Conservation (phyloP, 2,888 invertebrate species). For the Apotomis turbidana region DNA sequence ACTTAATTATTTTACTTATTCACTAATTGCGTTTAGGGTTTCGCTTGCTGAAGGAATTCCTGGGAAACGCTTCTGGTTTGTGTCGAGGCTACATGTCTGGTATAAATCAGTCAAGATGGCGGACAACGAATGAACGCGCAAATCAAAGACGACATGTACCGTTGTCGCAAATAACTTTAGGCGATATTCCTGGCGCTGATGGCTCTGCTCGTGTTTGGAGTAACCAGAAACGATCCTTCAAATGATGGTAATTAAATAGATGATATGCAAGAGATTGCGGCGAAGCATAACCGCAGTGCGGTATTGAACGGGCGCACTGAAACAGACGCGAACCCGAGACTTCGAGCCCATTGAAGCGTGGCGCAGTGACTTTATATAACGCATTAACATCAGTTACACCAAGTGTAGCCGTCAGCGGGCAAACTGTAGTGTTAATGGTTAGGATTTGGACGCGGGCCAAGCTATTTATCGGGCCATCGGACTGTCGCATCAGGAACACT, state of each 20-base stretch:
- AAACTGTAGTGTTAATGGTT: conserved; percentile 45
- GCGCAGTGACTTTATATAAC: conserved; percentile 41
- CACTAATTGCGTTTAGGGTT: conserved; percentile 23
- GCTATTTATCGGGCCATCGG: conserved; percentile 47
- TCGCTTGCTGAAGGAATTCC: conserved; percentile 36
- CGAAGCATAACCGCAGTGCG: conserved; percentile 21
- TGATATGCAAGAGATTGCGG: conserved; percentile 10
- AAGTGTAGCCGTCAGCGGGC: conserved; percentile 35
- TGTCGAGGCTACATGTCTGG: conserved; percentile 49
- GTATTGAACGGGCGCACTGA: conserved; percentile 7
- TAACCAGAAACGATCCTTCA: conserved; percentile 4
- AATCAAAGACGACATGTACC: conserved; percentile 21
- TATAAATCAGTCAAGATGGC: conserved; percentile 53
- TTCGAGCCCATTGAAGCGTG: conserved; percentile 25
- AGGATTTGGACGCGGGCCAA: conserved; percentile 57
- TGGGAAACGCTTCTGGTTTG: conserved; percentile 43
- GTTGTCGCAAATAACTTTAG: conserved; percentile 29
- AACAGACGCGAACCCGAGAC: conserved; percentile 11
- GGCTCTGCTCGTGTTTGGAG: not conserved
- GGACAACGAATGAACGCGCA: conserved; percentile 40
- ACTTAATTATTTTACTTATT: conserved; percentile 11
- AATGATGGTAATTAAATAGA: conserved; percentile 15
- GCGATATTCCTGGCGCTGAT: conserved; percentile 9
- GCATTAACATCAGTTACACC: conserved; percentile 40
- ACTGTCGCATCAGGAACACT: conserved; percentile 47